Conservation (phyloP, 2,797 vertebrate species). For the Pseudomugil tenellus region DNA sequence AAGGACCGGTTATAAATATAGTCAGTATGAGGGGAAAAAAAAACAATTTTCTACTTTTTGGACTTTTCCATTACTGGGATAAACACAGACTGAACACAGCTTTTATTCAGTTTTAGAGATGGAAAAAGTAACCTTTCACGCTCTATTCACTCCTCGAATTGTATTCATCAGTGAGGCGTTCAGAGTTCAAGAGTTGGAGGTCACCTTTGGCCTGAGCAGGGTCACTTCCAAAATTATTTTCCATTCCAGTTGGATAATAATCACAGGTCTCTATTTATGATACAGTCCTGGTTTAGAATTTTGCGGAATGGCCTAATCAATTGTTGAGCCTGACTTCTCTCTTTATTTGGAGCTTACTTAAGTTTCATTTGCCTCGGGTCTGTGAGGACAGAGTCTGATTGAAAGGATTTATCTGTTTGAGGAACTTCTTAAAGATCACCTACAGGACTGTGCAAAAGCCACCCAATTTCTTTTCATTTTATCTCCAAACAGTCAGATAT, state of each 20-base stretch:
- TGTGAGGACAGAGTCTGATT: constrained; percentile 5
- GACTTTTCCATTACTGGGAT: neutral
- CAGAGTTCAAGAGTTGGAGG: constrained; percentile 9
- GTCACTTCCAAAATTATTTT: constrained; percentile 13
- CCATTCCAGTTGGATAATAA: neutral
- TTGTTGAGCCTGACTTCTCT: neutral
- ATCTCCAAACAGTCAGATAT: neutral
- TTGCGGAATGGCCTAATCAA: neutral
- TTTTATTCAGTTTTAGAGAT: constrained; percentile 4
- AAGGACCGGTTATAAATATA: neutral
- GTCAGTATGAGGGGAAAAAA: no score
- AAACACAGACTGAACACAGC: neutral
- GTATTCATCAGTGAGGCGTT: constrained; percentile 7
- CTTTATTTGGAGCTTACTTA: neutral
- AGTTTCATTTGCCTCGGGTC: neutral
- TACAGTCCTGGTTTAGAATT: neutral
- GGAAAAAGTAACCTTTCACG: constrained; percentile 12
- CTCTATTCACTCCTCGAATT: constrained; percentile 14
- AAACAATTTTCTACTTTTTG: neutral
- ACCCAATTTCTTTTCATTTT: neutral
- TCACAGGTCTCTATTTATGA: constrained; percentile 1
- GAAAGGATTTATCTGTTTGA: constrained; percentile 2
- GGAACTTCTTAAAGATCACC: neutral
- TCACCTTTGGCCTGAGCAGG: constrained; percentile 1
- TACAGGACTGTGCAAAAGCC: neutral